phyloP scores from a whole-genome alignment of 2,797 vertebrate genomes.

The Cuniculus paca region DNA sequence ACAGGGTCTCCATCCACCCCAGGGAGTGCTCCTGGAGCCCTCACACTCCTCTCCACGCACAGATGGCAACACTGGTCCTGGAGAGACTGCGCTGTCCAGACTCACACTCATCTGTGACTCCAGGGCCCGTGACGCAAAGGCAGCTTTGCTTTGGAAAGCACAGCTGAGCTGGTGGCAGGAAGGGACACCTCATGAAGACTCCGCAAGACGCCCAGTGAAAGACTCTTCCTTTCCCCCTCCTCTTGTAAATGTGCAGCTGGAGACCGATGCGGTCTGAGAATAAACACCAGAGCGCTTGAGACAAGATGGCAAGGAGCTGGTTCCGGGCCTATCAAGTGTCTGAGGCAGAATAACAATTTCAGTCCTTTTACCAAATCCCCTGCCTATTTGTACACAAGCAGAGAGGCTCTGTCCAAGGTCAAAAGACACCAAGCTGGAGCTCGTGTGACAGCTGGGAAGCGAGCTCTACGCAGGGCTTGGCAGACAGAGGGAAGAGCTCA shows the following conservation, averaged over 20 bases:
- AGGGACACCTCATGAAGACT: background rate
- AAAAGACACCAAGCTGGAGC: background rate
- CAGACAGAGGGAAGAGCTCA: no score
- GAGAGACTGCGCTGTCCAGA: background rate
- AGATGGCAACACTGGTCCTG: background rate
- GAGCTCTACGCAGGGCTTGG: fast-evolving
- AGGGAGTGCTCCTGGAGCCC: background rate
- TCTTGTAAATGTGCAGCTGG: background rate
- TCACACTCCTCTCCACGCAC: background rate
- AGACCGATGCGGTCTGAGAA: background rate
- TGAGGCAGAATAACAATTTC: background rate
- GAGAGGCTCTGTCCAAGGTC: background rate
- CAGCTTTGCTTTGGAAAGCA: background rate
- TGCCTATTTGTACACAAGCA: background rate
- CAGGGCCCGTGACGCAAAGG: background rate
- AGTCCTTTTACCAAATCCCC: background rate
- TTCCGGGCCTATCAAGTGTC: background rate
- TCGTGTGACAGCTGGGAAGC: background rate
- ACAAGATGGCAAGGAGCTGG: background rate
- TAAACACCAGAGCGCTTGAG: background rate
- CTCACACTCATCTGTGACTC: background rate
- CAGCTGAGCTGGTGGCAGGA: background rate
- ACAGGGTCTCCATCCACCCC: background rate
- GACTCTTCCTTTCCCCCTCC: background rate
- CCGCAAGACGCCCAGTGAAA: background rate